Conservation (phyloP, 1,140 invertebrate genomes). For the Leptinotarsa defecta region DNA sequence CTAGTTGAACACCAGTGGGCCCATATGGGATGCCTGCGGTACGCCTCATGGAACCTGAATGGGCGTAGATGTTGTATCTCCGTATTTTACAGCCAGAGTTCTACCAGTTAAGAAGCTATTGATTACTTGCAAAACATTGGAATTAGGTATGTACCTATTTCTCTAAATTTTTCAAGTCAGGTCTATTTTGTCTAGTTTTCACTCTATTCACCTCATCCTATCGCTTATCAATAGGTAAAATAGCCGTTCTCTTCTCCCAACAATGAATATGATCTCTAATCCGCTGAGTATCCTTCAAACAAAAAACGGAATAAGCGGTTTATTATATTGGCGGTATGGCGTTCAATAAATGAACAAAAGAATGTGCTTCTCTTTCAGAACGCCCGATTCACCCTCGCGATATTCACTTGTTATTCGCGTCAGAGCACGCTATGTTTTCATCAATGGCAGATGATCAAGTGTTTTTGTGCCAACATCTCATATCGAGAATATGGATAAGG, state of each 20-base stretch:
- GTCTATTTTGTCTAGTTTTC: too few species aligned
- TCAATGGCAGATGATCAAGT: constrained; percentile 51
- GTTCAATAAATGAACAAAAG: constrained; percentile 46
- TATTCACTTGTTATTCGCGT: constrained; percentile 51
- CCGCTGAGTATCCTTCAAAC: constrained; percentile 41
- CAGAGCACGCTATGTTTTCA: constrained; percentile 46
- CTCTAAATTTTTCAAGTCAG: too few species aligned
- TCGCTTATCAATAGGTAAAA: too few species aligned
- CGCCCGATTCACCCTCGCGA: constrained; percentile 39
- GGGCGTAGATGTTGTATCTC: too few species aligned
- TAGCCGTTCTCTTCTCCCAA: constrained; percentile 5
- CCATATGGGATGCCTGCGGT: too few species aligned
- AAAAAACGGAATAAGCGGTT: constrained; percentile 50
- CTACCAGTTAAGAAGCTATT: too few species aligned
- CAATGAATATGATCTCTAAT: constrained; percentile 38
- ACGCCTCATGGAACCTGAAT: too few species aligned
- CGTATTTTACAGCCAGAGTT: too few species aligned
- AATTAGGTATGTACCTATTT: too few species aligned
- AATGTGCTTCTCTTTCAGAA: constrained; percentile 41
- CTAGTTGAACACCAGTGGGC: too few species aligned
- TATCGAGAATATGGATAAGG: background rate
- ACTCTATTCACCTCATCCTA: too few species aligned
- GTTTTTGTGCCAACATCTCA: constrained; percentile 32
- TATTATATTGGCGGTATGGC: constrained; percentile 46
- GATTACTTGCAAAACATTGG: too few species aligned